phyloP scores from a whole-genome alignment of 2,797 vertebrate species.

The Pantherophis alleghaniensis region DNA sequence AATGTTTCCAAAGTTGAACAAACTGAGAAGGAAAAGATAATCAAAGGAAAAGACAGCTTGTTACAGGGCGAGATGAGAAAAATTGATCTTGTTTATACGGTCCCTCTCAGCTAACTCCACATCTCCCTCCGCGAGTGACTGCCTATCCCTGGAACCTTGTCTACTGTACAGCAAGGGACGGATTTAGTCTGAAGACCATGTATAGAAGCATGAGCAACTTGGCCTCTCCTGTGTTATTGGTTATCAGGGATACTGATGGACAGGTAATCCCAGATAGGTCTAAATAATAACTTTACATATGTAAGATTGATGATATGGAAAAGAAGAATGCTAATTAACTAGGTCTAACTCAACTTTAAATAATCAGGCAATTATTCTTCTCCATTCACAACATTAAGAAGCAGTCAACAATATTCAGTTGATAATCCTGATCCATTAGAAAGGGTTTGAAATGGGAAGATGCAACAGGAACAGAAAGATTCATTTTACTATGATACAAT shows the following conservation, averaged over 20 bases:
- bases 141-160: conserved; percentile 59
- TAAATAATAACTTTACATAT: background rate
- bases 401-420: background rate
- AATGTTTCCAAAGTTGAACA: background rate
- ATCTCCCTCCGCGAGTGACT: conserved; percentile 59
- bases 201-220: conserved; percentile 66
- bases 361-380: background rate
- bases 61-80: background rate
- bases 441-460: background rate
- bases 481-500: background rate
- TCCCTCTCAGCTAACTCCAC: conserved; percentile 57
- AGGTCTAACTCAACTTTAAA: background rate
- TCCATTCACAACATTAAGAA: background rate
- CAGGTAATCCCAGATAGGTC: conserved; percentile 49
- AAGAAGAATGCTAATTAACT: background rate
- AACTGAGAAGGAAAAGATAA: background rate
- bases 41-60: background rate
- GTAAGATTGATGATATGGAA: background rate
- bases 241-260: conserved; percentile 62
- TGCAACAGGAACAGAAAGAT: background rate
- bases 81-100: conserved; percentile 1
- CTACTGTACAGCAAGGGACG: conserved; percentile 62
- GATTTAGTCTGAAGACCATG: conserved; percentile 68
- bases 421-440: background rate
- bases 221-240: conserved; percentile 58